phyloP scores from a whole-genome alignment of 2,888 invertebrate species.

The Malachius bipustulatus region DNA sequence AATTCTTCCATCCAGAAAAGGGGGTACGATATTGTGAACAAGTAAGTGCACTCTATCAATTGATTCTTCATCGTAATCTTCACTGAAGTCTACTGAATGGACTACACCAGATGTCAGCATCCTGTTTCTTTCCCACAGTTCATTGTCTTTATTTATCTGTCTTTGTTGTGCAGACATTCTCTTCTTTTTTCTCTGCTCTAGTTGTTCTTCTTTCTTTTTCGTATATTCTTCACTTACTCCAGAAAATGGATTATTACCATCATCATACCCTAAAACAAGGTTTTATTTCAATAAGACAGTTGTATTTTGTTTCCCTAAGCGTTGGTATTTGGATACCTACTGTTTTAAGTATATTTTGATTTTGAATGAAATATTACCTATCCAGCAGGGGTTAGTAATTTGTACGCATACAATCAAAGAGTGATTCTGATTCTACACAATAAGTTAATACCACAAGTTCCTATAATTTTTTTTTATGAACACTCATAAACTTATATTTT shows the following conservation, averaged over 20 bases:
- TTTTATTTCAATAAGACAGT: background rate
- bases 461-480: no score
- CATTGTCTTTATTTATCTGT: conserved; percentile 97
- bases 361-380: no score
- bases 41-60: conserved; percentile 89
- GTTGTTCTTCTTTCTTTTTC: conserved; percentile 82
- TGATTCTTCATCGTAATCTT: conserved; percentile 92
- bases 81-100: conserved; percentile 73
- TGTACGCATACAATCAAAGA: no score
- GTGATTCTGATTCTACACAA: no score
- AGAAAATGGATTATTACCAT: conserved; percentile 87
- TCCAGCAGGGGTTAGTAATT: no score
- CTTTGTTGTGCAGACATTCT: conserved; percentile 90
- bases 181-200: conserved; percentile 81
- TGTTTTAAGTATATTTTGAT: no score
- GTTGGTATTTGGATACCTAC: no score
- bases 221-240: conserved; percentile 86
- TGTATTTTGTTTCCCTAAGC: no score
- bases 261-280: conserved; percentile 55
- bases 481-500: no score
- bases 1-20: conserved; percentile 95
- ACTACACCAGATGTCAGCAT: conserved; percentile 95
- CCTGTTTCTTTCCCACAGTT: conserved; percentile 96
- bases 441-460: no score
- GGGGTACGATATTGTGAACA: conserved; percentile 97